Evolutionary conservation across 2,113 vertebrate species (phyloP).

Genomic region (Antechinus stuartii): DNA sequence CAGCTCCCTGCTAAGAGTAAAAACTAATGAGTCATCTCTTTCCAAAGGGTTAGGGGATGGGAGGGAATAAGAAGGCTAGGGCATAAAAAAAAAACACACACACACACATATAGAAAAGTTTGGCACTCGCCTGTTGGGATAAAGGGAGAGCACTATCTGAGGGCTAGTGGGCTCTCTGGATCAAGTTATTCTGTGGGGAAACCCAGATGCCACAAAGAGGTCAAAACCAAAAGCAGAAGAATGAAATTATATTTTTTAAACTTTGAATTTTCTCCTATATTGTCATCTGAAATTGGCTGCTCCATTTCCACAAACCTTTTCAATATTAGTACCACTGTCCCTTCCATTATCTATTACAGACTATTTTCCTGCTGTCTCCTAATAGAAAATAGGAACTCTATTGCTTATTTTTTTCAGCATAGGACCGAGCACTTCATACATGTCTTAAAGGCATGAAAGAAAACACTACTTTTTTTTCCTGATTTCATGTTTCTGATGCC

Average conservation of each 20-base stretch:
- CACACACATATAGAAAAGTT: conserved; percentile 73
- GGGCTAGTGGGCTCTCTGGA: conserved; percentile 67
- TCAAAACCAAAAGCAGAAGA: background rate
- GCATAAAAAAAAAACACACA: conserved; percentile 77
- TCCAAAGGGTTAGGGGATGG: conserved; percentile 66
- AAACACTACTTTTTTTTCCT: background rate
- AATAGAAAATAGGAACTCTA: background rate
- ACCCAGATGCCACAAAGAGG: conserved; percentile 46
- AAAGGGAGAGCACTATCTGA: conserved; percentile 82
- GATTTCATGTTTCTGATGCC: background rate
- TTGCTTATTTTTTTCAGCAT: background rate
- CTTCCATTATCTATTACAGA: background rate
- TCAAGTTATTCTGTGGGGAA: conserved; percentile 74
- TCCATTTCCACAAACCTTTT: conserved; percentile 4
- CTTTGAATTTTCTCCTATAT: background rate
- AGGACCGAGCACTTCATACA: background rate
- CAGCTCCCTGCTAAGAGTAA: conserved; percentile 81
- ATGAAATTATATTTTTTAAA: background rate
- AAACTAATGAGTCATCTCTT: conserved; percentile 85
- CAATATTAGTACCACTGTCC: background rate
- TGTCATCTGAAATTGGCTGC: background rate
- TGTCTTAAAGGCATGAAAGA: background rate
- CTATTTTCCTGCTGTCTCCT: background rate
- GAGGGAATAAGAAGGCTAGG: conserved; percentile 74
- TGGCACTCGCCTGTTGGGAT: conserved; percentile 76